Conservation (phyloP, 2,888 invertebrate species). For the Papilio gigon region DNA sequence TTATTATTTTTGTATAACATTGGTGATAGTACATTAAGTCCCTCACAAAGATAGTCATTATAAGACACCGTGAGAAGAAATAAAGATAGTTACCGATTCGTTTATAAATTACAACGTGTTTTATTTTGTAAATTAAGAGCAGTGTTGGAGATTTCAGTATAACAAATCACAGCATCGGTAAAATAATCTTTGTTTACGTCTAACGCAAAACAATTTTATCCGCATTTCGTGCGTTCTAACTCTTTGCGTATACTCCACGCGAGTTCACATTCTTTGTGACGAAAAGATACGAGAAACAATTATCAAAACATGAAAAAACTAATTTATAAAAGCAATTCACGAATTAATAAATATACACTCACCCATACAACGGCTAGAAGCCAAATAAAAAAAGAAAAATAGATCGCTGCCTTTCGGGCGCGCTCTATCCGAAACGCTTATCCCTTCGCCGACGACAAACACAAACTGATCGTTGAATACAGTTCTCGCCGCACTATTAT, state of each 20-base stretch:
- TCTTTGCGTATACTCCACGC: constrained; percentile 28
- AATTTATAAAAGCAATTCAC: constrained; percentile 28
- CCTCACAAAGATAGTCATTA: neutral
- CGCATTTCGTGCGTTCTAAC: constrained; percentile 31
- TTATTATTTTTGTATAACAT: too few species aligned
- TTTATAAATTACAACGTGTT: neutral
- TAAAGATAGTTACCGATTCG: constrained; percentile 8
- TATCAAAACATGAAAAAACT: constrained; percentile 31
- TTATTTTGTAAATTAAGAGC: constrained; percentile 10
- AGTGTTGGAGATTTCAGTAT: neutral
- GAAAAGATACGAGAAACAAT: constrained; percentile 25
- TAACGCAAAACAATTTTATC: constrained; percentile 40
- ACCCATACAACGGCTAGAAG: constrained; percentile 84
- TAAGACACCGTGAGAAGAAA: constrained; percentile 30
- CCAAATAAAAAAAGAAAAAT: constrained; percentile 83
- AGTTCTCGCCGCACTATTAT: constrained; percentile 64
- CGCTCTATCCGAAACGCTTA: constrained; percentile 68
- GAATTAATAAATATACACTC: constrained; percentile 56
- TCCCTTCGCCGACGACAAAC: constrained; percentile 63
- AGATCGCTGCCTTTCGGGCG: constrained; percentile 67
- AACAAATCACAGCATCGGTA: constrained; percentile 29
- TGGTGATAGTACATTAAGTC: neutral
- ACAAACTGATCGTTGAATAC: constrained; percentile 74
- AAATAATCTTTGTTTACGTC: constrained; percentile 38
- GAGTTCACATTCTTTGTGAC: constrained; percentile 25